Percentiles rank a stretch among this genome's conserved stretches.
These are phyloP conservation scores for Metopia argyrocephala DNA, from an alignment of 2,888 invertebrate genomes.

Conservation along the genomic window DNA sequence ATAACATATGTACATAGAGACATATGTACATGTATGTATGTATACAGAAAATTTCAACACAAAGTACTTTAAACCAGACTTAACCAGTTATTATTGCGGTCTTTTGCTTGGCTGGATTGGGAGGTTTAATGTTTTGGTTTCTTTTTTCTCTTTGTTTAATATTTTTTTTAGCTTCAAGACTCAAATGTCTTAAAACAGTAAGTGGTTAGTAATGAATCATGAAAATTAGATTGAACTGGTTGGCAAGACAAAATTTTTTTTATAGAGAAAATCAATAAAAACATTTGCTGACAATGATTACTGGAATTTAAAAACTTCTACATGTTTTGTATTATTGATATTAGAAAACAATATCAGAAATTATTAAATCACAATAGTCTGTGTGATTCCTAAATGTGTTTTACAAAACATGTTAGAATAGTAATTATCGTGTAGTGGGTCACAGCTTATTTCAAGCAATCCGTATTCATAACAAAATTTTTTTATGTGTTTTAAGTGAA, in stretches of 20 bases:
- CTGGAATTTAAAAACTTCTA: too few relatives aligned
- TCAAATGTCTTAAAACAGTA: neutral
- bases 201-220: slow-evolving; percentile 48
- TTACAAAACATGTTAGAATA: neutral
- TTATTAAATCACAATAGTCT: too few relatives aligned
- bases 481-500: too few relatives aligned
- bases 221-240: slow-evolving; percentile 34
- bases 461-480: too few relatives aligned
- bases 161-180: slow-evolving; percentile 10
- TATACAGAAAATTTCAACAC: slow-evolving; percentile 22
- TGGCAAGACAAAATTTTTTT: too few relatives aligned
- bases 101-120: neutral
- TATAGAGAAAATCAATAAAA: neutral
- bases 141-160: neutral
- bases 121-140: neutral
- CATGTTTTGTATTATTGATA: too few relatives aligned
- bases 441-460: too few relatives aligned
- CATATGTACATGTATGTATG: neutral
- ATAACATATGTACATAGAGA: too few relatives aligned
- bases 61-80: neutral
- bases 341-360: too few relatives aligned
- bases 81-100: slow-evolving; percentile 3
- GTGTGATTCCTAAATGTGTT: too few relatives aligned
- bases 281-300: neutral
- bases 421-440: neutral